These are phyloP conservation scores for Nephotettix cincticeps DNA, from an alignment of 1,140 invertebrate genomes.

Conservation along the genomic window DNA sequence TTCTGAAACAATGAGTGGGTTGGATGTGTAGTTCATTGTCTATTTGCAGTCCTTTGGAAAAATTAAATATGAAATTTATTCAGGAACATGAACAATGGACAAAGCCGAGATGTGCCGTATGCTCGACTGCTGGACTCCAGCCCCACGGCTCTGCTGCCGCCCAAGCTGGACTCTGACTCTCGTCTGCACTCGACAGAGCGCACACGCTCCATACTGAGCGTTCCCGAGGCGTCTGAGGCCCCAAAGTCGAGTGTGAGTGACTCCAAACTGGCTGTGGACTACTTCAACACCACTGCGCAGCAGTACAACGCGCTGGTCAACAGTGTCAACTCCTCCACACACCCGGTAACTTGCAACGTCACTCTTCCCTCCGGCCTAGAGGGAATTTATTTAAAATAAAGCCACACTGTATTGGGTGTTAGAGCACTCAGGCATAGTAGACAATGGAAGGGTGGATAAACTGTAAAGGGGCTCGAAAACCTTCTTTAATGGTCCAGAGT, in stretches of 20 bases:
- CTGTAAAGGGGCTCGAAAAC: no score
- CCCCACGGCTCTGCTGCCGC: slow-evolving; percentile 53
- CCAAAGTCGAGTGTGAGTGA: slow-evolving; percentile 74
- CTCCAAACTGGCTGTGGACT: slow-evolving; percentile 74
- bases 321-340: slow-evolving; percentile 17
- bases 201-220: slow-evolving; percentile 60
- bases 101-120: slow-evolving; percentile 71
- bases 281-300: slow-evolving; percentile 55
- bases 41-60: no score
- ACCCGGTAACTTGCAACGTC: no score
- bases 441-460: no score
- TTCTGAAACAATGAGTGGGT: no score
- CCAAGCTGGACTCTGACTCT: slow-evolving; percentile 74
- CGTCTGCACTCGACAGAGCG: slow-evolving; percentile 64
- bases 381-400: no score
- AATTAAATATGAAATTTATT: no score
- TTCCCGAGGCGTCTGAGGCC: slow-evolving; percentile 53
- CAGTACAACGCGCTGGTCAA: slow-evolving; percentile 38
- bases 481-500: no score
- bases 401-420: no score
- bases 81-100: slow-evolving; percentile 31
- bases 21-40: no score
- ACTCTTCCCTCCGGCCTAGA: no score
- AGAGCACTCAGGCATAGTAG: no score
- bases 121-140: slow-evolving; percentile 69